These are phyloP conservation scores for Felis chaus DNA, from an alignment of 2,113 vertebrate species.

Conservation along the genomic window DNA sequence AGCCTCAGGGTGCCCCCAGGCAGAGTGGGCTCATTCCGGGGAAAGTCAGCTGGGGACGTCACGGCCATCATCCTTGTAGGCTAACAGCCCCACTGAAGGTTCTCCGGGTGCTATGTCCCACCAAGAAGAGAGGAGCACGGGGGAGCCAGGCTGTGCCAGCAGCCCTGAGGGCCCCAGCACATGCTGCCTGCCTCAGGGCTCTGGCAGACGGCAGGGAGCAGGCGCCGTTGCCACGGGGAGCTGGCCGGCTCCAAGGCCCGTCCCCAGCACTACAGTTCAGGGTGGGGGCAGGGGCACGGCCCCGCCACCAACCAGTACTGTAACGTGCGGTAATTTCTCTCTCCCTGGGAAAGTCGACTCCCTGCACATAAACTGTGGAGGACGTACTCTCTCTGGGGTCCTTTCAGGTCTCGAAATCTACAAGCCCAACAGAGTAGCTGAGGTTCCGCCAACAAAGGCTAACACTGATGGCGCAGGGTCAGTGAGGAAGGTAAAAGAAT, in stretches of 20 bases:
- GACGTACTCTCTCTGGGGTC: background rate
- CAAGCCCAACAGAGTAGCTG: background rate
- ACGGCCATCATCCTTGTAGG: background rate
- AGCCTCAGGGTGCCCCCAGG: background rate
- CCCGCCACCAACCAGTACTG: background rate
- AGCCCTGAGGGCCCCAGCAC: fast-evolving
- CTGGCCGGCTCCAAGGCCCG: fast-evolving
- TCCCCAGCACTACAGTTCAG: fast-evolving
- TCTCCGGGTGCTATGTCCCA: background rate
- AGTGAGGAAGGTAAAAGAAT: fast-evolving
- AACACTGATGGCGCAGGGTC: fast-evolving
- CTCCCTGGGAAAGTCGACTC: background rate
- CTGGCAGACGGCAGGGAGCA: background rate
- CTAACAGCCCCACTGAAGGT: fast-evolving
- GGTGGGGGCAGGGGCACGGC: fast-evolving
- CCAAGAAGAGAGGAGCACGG: background rate
- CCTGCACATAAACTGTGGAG: fast-evolving
- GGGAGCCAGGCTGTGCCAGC: background rate
- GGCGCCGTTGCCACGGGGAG: fast-evolving
- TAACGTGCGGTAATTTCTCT: background rate
- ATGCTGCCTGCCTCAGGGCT: background rate
- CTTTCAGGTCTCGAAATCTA: background rate
- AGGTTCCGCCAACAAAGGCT: background rate
- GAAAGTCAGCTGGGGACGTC: fast-evolving
- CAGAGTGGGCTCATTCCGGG: fast-evolving